Evolutionary conservation across 2,113 vertebrate genomes (phyloP).

Genomic region (Pyrgilauda ruficollis): DNA sequence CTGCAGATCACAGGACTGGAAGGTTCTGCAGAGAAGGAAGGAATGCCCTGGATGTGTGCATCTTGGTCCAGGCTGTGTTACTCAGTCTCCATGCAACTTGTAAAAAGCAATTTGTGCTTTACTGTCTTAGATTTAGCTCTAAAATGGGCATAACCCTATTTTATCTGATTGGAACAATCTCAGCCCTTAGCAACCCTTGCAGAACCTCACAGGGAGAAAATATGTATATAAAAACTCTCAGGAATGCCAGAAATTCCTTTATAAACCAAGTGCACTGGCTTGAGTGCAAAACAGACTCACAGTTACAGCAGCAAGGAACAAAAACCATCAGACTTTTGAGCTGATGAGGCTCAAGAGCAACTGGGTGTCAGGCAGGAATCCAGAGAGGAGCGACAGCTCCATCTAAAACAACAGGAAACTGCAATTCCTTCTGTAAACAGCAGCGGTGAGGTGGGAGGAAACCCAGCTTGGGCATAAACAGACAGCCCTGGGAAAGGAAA

Average conservation of each 20-base stretch:
- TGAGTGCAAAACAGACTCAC: neutral
- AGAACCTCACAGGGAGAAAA: neutral
- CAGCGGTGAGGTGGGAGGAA: slow-evolving; percentile 31
- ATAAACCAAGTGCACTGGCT: neutral
- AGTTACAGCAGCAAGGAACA: neutral
- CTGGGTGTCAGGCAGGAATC: neutral
- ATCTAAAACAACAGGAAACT: slow-evolving; percentile 53
- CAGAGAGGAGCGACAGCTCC: neutral
- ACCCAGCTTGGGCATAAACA: slow-evolving; percentile 32
- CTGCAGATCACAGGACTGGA: accelerated
- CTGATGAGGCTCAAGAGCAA: neutral
- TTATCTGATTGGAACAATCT: neutral
- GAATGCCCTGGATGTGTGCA: neutral
- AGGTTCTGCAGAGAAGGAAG: neutral
- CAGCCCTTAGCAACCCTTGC: neutral
- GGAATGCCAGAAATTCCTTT: neutral
- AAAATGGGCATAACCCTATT: neutral
- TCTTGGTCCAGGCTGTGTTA: neutral
- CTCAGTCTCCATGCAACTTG: neutral
- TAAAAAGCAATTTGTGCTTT: neutral
- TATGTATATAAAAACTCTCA: neutral
- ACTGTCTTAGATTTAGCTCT: neutral
- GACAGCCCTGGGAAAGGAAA: neutral
- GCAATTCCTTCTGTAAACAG: slow-evolving; percentile 46
- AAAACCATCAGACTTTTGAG: neutral